Evolutionary conservation across 1,140 invertebrate genomes (phyloP).

Genomic region (Melitaea cinxia): DNA sequence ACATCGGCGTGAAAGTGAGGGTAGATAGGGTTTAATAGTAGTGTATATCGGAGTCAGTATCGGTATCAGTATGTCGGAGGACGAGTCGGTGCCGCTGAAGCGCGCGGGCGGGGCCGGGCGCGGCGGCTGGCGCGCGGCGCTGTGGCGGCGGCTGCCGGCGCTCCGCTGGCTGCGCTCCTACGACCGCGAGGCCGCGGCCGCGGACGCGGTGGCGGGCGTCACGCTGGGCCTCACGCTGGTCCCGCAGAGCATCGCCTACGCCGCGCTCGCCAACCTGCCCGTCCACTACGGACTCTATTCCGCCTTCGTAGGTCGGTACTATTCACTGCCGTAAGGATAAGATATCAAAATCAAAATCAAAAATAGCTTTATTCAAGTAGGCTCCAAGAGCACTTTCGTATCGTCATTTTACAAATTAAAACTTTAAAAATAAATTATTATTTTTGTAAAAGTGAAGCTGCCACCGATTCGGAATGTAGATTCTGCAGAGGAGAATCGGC

Average conservation of each 20-base stretch:
- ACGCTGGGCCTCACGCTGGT: constrained; percentile 91
- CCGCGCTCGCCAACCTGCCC: constrained; percentile 87
- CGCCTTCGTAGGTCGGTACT: constrained; percentile 75
- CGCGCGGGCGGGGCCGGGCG: constrained; percentile 12
- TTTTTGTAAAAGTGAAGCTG: too few species aligned
- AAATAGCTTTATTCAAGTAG: too few species aligned
- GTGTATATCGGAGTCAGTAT: background rate
- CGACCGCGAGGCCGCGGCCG: constrained; percentile 81
- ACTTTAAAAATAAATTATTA: too few species aligned
- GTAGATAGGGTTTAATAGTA: too few species aligned
- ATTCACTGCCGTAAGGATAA: too few species aligned
- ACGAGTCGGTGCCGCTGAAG: constrained; percentile 40
- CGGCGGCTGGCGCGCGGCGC: constrained; percentile 35
- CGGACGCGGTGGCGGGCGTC: constrained; percentile 88
- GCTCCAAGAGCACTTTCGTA: too few species aligned
- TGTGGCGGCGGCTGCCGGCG: constrained; percentile 78
- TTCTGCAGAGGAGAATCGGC: too few species aligned
- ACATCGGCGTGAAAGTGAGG: too few species aligned
- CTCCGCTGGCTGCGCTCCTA: constrained; percentile 86
- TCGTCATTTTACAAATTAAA: too few species aligned
- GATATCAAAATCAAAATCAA: too few species aligned
- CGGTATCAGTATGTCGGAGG: constrained; percentile 35
- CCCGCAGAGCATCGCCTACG: constrained; percentile 93
- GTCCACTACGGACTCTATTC: constrained; percentile 85
- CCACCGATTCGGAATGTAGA: too few species aligned